These are phyloP conservation scores for Corydoras maculifer DNA, from an alignment of 2,113 vertebrate genomes.

Conservation along the genomic window DNA sequence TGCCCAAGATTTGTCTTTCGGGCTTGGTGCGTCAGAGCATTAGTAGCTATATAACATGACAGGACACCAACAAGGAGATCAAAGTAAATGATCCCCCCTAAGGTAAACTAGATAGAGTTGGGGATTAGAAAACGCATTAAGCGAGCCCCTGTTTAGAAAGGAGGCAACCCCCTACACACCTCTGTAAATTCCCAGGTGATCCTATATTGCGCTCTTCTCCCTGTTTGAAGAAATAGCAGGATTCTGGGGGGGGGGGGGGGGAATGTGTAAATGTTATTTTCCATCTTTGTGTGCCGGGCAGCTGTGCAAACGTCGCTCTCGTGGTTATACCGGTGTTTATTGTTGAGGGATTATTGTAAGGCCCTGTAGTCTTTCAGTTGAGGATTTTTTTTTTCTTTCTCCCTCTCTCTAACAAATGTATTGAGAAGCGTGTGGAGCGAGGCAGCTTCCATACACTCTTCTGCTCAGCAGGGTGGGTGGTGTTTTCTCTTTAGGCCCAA, in stretches of 20 bases:
- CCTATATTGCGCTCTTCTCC: conserved; percentile 33
- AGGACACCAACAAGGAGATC: conserved; percentile 38
- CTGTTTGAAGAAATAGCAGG: conserved; percentile 35
- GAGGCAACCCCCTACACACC: conserved; percentile 23
- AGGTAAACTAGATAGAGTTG: conserved; percentile 42
- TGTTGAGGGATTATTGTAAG: conserved; percentile 48
- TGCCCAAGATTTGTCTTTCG: conserved; percentile 22
- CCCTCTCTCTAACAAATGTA: conserved; percentile 20
- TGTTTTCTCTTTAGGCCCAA: conserved; percentile 22
- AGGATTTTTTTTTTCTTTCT: conserved; percentile 9
- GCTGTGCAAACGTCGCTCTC: conserved; percentile 49
- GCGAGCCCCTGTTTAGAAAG: conserved; percentile 42
- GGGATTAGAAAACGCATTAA: conserved; percentile 45
- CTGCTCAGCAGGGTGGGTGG: conserved; percentile 20
- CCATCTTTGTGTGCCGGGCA: conserved; percentile 44
- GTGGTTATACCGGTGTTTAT: conserved; percentile 46
- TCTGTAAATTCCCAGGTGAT: conserved; percentile 44
- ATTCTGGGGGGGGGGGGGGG: conserved; percentile 16
- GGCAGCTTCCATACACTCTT: conserved; percentile 11
- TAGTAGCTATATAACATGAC: conserved; percentile 37
- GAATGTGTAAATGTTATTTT: conserved; percentile 51
- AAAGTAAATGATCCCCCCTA: conserved; percentile 31
- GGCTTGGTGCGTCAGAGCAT: conserved; percentile 25
- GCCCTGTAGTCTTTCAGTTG: conserved; percentile 35
- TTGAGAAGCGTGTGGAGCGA: conserved; percentile 29